Percentiles rank a stretch among this genome's conserved stretches.
These are phyloP conservation scores for Cactoblastis cactorum DNA, from an alignment of 2,888 invertebrate species.

Conservation along the genomic window DNA sequence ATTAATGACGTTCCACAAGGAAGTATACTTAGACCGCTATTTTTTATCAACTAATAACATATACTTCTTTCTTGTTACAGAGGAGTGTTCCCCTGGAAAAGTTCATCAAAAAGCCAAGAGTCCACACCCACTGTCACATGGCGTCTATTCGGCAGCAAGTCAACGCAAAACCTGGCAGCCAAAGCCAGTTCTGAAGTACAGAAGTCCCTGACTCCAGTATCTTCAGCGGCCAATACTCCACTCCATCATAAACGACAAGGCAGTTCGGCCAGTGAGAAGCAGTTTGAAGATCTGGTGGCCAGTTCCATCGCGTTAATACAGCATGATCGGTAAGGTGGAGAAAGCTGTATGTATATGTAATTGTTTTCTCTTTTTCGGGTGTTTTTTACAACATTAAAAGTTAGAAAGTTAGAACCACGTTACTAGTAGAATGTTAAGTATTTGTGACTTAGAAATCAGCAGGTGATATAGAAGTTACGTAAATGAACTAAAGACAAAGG, in stretches of 20 bases:
- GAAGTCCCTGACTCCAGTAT: slow-evolving; percentile 54
- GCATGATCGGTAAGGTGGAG: slow-evolving; percentile 76
- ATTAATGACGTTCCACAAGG: no score
- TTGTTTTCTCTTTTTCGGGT: no score
- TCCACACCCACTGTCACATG: slow-evolving; percentile 47
- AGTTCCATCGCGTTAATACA: slow-evolving; percentile 86
- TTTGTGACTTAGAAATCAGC: no score
- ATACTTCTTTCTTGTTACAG: slow-evolving; percentile 55
- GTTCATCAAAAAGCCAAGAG: slow-evolving; percentile 53
- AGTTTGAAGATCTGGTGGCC: slow-evolving; percentile 81
- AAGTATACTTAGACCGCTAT: no score
- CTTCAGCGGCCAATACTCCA: slow-evolving; percentile 63
- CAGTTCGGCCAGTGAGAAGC: slow-evolving; percentile 74
- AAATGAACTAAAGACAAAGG: no score
- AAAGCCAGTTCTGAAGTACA: slow-evolving; percentile 52
- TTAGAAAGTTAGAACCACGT: no score
- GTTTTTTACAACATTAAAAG: no score
- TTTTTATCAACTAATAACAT: neutral
- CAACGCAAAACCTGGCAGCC: slow-evolving; percentile 52
- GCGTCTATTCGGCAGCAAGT: slow-evolving; percentile 66
- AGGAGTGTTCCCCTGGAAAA: slow-evolving; percentile 78
- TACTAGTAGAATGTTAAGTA: no score
- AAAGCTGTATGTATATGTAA: neutral
- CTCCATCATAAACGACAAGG: slow-evolving; percentile 67
- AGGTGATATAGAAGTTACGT: no score